Evolutionary conservation across 2,797 vertebrate genomes (phyloP), one percentile per base, ranked within the genome.

Genomic region (Simalia tracyae): DNA sequence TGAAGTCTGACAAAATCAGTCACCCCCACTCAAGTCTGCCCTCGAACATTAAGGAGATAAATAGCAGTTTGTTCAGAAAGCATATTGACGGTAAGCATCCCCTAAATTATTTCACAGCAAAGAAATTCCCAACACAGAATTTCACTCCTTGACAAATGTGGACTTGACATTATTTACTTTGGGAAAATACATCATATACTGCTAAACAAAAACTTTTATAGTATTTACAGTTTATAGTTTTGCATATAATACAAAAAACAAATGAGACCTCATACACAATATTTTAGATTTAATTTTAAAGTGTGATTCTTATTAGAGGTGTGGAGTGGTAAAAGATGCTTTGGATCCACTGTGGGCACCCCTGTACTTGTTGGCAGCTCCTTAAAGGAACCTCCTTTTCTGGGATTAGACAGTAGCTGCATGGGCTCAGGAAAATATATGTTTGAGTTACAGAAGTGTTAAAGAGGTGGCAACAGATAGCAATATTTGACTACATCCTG

Each of bases 1-100:
- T 81, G 72, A 81, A 11, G 72, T 46, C 72, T 81, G 76, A 81
- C 88, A 89, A 89, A 66, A 54, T 84, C 56, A 91, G 68, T 91
- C 57, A 22, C 26, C 50, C 26, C n/a, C 66, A 61, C 60, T 61
- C n/a, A 92, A 28, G 14, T 12, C 24, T 42, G 28, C 26, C 42
- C 22, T 57, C 12, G 17, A 57, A 31, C 22, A 89, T 76, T 61
- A 87, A 24, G n/a, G n/a, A 64, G 24, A 57, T 84, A 93, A 87
- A 66, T 64, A 64, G 59, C 19, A 50, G 59, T 72, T 86, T 76
- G 64, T 86, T 86, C n/a, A 92, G 61, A 92, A 22, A 0, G 60
- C 50, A 89, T 89, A 94, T 17, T 19, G 85, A 42, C 89, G 64
- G 28, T 31, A 94, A 46, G 56, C 63, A 0, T 24, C 68, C 31